phyloP scores from a whole-genome alignment of 2,888 invertebrate species.

The Athripsodes cinereus region DNA sequence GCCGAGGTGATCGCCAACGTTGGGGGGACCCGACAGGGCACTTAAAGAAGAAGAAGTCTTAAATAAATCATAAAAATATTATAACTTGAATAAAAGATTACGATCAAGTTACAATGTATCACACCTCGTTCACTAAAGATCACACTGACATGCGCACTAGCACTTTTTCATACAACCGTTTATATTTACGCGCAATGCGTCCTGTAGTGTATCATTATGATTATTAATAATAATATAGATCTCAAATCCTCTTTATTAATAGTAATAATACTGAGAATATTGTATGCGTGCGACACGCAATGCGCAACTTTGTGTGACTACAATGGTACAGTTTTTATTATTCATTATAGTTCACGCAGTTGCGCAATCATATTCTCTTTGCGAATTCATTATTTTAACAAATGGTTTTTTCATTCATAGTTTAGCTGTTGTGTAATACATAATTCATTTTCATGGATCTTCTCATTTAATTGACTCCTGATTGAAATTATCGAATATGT shows the following conservation, averaged over 20 bases:
- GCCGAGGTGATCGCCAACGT: too few relatives aligned
- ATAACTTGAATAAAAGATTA: too few relatives aligned
- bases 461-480: too few relatives aligned
- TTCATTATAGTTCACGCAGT: not conserved
- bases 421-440: too few relatives aligned
- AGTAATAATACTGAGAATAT: not conserved
- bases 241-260: not conserved
- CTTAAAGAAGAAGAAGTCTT: too few relatives aligned
- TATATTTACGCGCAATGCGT: not conserved
- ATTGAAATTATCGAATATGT: too few relatives aligned
- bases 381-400: too few relatives aligned
- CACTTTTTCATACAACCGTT: not conserved
- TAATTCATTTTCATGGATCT: too few relatives aligned
- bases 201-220: not conserved
- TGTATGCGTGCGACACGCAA: slow-evolving; percentile 24
- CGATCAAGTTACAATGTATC: too few relatives aligned
- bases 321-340: slow-evolving; percentile 1
- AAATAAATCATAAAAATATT: too few relatives aligned
- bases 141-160: not conserved
- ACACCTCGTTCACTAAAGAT: not conserved
- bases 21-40: too few relatives aligned
- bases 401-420: too few relatives aligned
- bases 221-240: not conserved
- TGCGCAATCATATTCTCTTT: not conserved
- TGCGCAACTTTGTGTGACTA: slow-evolving; percentile 22